A percentile compares a stretch with the other conserved stretches of the same genome.
Conservation (phyloP, 2,888 invertebrate genomes). For the Lycaena phlaeas region DNA sequence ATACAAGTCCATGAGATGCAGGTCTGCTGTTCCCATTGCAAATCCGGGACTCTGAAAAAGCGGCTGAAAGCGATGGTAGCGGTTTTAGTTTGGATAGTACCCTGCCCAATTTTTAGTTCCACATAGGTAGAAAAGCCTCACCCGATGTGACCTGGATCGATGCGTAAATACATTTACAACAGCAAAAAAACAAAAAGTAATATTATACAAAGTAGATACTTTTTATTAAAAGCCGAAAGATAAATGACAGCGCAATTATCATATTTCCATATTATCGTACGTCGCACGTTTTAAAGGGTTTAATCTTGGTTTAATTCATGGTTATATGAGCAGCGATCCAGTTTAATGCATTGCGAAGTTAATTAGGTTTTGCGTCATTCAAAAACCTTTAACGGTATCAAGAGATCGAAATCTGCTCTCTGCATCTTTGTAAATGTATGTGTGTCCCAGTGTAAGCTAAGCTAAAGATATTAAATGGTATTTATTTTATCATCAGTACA, state of each 20-base stretch:
- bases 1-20: no score
- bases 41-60: no score
- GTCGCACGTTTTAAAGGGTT: constrained; percentile 1
- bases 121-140: no score
- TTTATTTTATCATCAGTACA: not conserved
- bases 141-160: no score
- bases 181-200: no score
- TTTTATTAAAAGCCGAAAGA: constrained; percentile 5
- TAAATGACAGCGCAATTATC: constrained; percentile 7
- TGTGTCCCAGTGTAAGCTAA: constrained; percentile 15
- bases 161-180: no score
- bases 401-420: constrained; percentile 39
- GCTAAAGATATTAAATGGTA: constrained; percentile 10
- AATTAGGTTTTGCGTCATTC: constrained; percentile 60
- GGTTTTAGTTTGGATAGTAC: no score
- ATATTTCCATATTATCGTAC: constrained; percentile 7
- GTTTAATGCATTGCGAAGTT: constrained; percentile 42
- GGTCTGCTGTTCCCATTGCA: no score
- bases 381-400: constrained; percentile 54
- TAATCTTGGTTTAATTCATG: constrained; percentile 9
- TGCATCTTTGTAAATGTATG: constrained; percentile 11
- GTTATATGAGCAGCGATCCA: constrained; percentile 15
- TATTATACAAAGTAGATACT: not conserved
- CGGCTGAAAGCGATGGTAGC: no score
- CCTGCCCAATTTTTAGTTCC: no score